Conservation (phyloP, 2,888 invertebrate species). For the Erebia ligea region DNA sequence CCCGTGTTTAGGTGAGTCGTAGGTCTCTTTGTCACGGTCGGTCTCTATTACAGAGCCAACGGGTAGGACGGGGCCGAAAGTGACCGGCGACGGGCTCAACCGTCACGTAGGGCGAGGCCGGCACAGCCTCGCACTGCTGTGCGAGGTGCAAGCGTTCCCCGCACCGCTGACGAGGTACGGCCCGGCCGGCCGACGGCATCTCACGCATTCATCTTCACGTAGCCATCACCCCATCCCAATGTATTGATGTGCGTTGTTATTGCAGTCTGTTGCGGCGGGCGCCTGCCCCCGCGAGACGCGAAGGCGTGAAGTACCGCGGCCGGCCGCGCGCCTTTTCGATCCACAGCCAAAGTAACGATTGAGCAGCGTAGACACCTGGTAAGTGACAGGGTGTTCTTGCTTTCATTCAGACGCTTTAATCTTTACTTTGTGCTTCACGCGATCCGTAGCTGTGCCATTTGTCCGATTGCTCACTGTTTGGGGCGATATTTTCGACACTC, state of each 20-base stretch:
- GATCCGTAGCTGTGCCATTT: constrained; percentile 57
- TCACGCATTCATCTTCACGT: constrained; percentile 81
- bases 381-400: constrained; percentile 82
- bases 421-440: constrained; percentile 81
- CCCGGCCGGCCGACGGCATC: constrained; percentile 68
- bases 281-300: constrained; percentile 70
- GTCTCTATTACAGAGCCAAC: constrained; percentile 85
- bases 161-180: constrained; percentile 90
- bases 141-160: constrained; percentile 91
- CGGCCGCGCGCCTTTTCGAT: constrained; percentile 74
- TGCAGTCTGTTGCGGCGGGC: constrained; percentile 77
- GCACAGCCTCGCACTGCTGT: constrained; percentile 86
- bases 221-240: constrained; percentile 69
- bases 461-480: constrained; percentile 28
- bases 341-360: constrained; percentile 81
- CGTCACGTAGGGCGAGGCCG: constrained; percentile 74
- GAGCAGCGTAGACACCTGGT: constrained; percentile 81
- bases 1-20: constrained; percentile 87
- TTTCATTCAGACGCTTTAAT: constrained; percentile 79
- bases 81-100: constrained; percentile 85
- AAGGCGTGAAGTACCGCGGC: constrained; percentile 80
- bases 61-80: constrained; percentile 87
- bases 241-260: constrained; percentile 80
- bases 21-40: constrained; percentile 57
- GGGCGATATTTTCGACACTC: constrained; percentile 32